Percentiles rank a stretch among this genome's conserved stretches.
Conservation (phyloP, 2,113 vertebrate species). For the Gobio gobio region DNA sequence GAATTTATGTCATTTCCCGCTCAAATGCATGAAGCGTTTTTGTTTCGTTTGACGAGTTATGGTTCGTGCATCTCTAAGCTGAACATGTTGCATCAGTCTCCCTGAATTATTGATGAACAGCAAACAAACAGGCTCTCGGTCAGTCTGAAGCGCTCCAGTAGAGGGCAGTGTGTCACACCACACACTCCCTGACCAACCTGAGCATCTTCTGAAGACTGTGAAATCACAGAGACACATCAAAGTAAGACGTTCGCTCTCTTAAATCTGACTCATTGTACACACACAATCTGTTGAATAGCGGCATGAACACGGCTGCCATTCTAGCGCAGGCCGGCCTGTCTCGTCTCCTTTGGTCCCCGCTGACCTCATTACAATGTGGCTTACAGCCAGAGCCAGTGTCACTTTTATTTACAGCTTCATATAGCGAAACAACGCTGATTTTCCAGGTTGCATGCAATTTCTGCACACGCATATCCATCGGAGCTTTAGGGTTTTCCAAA, state of each 20-base stretch:
- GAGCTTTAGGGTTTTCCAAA: not conserved
- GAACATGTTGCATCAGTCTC: not conserved
- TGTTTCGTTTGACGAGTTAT: not conserved
- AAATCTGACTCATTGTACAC: constrained; percentile 39
- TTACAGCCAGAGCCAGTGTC: constrained; percentile 54
- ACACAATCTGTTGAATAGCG: constrained; percentile 36
- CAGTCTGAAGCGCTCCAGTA: not conserved
- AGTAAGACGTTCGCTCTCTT: constrained; percentile 63
- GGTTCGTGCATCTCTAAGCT: not conserved
- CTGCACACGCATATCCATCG: not conserved
- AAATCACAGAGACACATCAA: constrained; percentile 64
- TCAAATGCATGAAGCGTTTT: not conserved
- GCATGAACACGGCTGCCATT: constrained; percentile 11
- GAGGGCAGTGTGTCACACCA: not conserved
- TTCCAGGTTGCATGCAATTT: not conserved
- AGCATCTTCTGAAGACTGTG: constrained; percentile 51
- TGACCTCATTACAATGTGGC: constrained; percentile 67
- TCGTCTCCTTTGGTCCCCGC: constrained; percentile 43
- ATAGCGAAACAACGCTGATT: not conserved
- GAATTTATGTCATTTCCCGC: not conserved
- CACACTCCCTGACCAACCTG: not conserved
- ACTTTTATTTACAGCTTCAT: constrained; percentile 22
- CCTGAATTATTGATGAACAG: constrained; percentile 5
- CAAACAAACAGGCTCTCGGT: not conserved
- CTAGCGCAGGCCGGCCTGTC: not conserved